phyloP scores from a whole-genome alignment of 2,797 vertebrate species.

The Neosalanx taihuensis region DNA sequence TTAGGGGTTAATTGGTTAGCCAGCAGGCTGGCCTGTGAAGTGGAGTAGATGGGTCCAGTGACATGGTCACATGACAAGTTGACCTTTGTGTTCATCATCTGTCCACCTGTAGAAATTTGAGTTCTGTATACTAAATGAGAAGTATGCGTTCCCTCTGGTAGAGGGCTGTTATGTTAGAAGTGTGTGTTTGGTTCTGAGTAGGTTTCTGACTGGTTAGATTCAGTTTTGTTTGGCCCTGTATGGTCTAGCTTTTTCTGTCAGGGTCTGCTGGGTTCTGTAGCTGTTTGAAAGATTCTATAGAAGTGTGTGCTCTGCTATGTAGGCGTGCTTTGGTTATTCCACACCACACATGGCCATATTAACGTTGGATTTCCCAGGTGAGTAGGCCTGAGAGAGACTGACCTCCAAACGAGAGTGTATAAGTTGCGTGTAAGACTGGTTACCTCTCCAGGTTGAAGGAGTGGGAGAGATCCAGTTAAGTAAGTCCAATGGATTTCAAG shows the following conservation, averaged over 20 bases:
- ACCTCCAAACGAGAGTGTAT: conserved; percentile 65
- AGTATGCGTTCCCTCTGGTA: not conserved
- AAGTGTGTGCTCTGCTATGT: not conserved
- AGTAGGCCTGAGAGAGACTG: conserved; percentile 76
- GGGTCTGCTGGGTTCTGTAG: not conserved
- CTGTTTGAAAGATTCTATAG: too few species aligned
- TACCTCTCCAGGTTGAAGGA: conserved; percentile 54
- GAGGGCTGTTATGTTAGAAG: not conserved
- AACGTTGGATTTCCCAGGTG: conserved; percentile 1
- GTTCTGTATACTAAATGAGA: conserved; percentile 50
- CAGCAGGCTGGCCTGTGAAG: conserved; percentile 45
- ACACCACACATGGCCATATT: not conserved
- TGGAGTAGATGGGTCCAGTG: conserved; percentile 47
- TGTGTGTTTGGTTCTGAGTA: not conserved
- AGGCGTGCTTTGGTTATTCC: not conserved
- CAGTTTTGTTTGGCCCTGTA: not conserved
- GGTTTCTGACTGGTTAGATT: not conserved
- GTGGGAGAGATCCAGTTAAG: conserved; percentile 71
- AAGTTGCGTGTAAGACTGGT: conserved; percentile 27
- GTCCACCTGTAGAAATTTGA: conserved; percentile 48
- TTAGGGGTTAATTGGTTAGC: not conserved
- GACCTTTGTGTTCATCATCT: conserved; percentile 21
- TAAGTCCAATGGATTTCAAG: conserved; percentile 75
- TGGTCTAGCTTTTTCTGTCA: not conserved
- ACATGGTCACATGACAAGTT: conserved; percentile 64